Evolutionary conservation across 2,113 vertebrate genomes (phyloP), one percentile per base, ranked within the genome.

Genomic region (Psilopsiagon aymara): DNA sequence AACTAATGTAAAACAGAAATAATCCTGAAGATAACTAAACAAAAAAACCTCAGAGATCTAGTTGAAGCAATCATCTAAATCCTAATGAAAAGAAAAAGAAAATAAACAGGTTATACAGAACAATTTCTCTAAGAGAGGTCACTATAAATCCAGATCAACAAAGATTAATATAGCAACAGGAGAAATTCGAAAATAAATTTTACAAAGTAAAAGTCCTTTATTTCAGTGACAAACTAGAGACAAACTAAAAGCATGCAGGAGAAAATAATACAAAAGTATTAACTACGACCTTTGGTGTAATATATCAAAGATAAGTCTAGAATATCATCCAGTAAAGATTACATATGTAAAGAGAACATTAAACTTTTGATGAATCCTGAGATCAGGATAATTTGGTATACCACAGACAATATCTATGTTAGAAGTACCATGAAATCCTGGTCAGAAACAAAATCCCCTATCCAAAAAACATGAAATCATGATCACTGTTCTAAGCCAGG

Each of bases 141-240:
- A 78, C 29, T 31, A 64, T 59, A 96, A 96, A 97, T 95, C 93
- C 95, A 96, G 93, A 93, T 96, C 68, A 96, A 94, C 41, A 67
- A 96, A 86, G 92, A 90, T 83, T 92, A 96, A 96, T 96, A 93
- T 44, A 94, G 82, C 81, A 86, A 82, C 43, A 71, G 23, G 46
- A 92, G 20, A 92, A 90, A 83, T 88, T 82, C 53, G 81, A 3
- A 94, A 91, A 92, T 80, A 25, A 86, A 39, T 93, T 88, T 86
- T 39, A 60, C 27, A 75, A 44, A 69, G 53, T 53, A 82, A 63
- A 87, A 96, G 25, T 80, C 43, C 46, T 90, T 89, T 57, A 75
- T 79, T 46, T 73, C 44, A 70, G 31, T 31, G 9, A 41, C 82
- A 82, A 91, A 85, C 37, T 41, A 77, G 53, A 79, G n/a, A 77